A percentile compares a stretch with the other conserved stretches of the same genome.
phyloP scores from a whole-genome alignment of 64 coral and sea anemone species.

The Hydrozoanthus tunicans region DNA sequence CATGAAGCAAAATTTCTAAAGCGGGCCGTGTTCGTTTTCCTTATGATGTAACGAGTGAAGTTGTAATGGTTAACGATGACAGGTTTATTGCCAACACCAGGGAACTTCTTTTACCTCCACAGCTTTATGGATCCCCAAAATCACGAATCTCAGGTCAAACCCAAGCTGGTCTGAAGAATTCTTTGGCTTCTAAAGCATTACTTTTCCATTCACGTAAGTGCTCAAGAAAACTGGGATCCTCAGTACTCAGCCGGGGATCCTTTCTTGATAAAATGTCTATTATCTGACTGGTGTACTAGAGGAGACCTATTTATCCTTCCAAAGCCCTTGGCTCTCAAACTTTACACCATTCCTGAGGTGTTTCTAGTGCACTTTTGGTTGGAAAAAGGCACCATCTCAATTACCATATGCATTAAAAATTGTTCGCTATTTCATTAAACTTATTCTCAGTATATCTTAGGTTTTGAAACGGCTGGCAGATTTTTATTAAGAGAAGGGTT shows the following conservation, averaged over 20 bases:
- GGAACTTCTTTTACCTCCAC: constrained; percentile 1
- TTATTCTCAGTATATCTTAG: too few species aligned
- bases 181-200: neutral
- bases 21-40: too few species aligned
- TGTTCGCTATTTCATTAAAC: too few species aligned
- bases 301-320: neutral
- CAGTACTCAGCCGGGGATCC: neutral
- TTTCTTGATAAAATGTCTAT: constrained; percentile 39
- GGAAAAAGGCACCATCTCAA: neutral
- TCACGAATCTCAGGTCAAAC: constrained; percentile 59
- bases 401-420: too few species aligned
- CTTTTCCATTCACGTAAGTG: constrained; percentile 40
- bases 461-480: too few species aligned
- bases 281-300: constrained; percentile 33
- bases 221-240: constrained; percentile 31
- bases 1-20: too few species aligned
- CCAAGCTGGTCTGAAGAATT: constrained; percentile 61
- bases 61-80: neutral
- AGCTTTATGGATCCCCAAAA: constrained; percentile 44
- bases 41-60: too few species aligned
- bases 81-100: constrained; percentile 14
- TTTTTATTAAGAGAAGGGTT: too few species aligned
- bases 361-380: neutral
- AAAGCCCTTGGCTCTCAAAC: neutral
- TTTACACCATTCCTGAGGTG: neutral